Evolutionary conservation across 2,888 invertebrate species (phyloP).

Genomic region (Microplitis deprimator): DNA sequence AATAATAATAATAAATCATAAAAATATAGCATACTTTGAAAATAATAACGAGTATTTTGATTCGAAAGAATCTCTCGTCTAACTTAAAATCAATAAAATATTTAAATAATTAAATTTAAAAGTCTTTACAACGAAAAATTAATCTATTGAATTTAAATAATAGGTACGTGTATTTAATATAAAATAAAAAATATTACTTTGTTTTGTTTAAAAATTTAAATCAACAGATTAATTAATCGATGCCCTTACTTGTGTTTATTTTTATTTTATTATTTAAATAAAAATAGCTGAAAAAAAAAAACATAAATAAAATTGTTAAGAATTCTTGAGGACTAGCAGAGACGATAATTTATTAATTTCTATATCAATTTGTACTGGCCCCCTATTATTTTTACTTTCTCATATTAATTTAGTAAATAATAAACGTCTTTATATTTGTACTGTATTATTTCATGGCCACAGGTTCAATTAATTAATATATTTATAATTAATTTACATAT

Average conservation of each 20-base stretch:
- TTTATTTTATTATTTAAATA: conserved; percentile 11
- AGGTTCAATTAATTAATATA: conserved; percentile 35
- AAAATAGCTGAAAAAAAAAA: conserved; percentile 23
- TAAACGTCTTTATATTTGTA: conserved; percentile 38
- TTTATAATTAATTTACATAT: conserved; percentile 23
- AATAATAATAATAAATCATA: conserved; percentile 48
- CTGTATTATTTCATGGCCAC: conserved; percentile 40
- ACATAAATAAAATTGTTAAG: conserved; percentile 6
- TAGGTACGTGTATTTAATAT: background rate
- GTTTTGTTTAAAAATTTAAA: background rate
- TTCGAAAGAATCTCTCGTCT: conserved; percentile 8
- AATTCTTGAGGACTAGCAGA: conserved; percentile 34
- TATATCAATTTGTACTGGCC: conserved; percentile 41
- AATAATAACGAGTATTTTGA: conserved; percentile 38
- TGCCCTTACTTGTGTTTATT: conserved; percentile 8
- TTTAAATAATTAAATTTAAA: conserved; percentile 32
- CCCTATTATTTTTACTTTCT: background rate
- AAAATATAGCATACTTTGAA: conserved; percentile 42
- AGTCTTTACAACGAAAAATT: conserved; percentile 9
- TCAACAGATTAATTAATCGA: conserved; percentile 28
- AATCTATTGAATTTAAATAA: background rate
- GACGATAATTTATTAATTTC: conserved; percentile 28
- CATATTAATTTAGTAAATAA: conserved; percentile 25
- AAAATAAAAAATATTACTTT: background rate
- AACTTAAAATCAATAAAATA: conserved; percentile 40